These are phyloP conservation scores for Pogonus chalceus DNA, from an alignment of 1,140 invertebrate species.

Conservation along the genomic window DNA sequence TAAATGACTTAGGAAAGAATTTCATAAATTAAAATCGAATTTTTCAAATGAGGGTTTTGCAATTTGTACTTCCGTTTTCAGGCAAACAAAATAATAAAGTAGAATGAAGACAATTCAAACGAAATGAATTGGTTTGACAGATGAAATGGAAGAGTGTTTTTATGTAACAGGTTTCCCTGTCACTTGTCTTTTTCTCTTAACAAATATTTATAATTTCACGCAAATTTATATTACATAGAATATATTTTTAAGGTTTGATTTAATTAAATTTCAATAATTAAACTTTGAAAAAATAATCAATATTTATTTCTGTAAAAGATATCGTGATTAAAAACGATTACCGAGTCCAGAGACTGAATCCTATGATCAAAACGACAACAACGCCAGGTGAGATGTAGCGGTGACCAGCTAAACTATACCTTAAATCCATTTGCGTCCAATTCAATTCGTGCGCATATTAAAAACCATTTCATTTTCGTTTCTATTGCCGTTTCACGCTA, in stretches of 20 bases:
- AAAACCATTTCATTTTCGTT: background rate
- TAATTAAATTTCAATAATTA: too few species aligned
- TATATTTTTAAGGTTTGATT: too few species aligned
- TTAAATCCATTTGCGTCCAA: too few species aligned
- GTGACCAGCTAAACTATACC: background rate
- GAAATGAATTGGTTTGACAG: conserved; percentile 2
- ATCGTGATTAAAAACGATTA: conserved; percentile 2
- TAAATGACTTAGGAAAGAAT: background rate
- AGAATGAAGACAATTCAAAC: conserved; percentile 2
- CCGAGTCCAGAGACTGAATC: background rate
- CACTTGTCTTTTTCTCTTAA: too few species aligned
- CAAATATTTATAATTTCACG: too few species aligned
- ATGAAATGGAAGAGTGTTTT: background rate
- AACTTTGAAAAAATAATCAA: background rate
- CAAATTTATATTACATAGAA: too few species aligned
- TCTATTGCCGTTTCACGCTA: background rate
- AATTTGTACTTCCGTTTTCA: background rate
- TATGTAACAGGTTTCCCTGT: background rate
- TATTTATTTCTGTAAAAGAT: conserved; percentile 1
- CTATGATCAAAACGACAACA: background rate
- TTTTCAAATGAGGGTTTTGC: background rate
- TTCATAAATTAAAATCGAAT: background rate
- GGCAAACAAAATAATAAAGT: background rate
- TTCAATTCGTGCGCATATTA: background rate
- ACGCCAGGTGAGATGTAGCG: conserved; percentile 1